Base-by-base conservation (phyloP, 2,888 invertebrate species). In the Dicroscelio sp. region DNA sequence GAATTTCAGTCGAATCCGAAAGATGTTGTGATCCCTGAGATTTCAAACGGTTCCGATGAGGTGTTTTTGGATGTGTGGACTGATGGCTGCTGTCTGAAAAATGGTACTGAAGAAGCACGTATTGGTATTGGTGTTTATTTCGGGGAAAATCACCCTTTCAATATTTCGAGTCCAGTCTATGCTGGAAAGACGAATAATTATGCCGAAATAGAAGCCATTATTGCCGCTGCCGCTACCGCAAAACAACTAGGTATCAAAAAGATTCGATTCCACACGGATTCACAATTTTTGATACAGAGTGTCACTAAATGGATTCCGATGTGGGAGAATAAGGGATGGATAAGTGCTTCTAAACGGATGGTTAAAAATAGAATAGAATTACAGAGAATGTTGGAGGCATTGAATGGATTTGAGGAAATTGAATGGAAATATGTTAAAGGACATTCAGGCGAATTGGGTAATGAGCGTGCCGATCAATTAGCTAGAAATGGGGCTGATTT, bases 351-450 rank as follows among this genome's bases (percentile, higher is more conserved):
- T 10, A 55, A 58, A 27, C 55, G 31, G 3, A 30, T 27, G 2
- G 20, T 82, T 3, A 82, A 82, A 30, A 82, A 82, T 58, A 17
- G 31, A 55, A 38, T 2, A 14, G 80, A 80, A 33, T 67, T 80
- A 8, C 27, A 80, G n/a, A 23, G 67, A 23, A 25, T 80, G 14
- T 35, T 82, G 38, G 30, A 23, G 30, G 20, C 12, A 17, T 14
- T 82, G 0, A 10, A 3, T 2, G 4, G 8, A 0, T 71, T 82
- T 71, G 58, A 52, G 23, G n/a, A 55, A 3, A 27, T 69, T 0
- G 23, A 58, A 17, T 82, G 58, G 69, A 30, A 12, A n/a, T 82
- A 71, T 48, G 76, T 78, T 1, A 78, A 63, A 43, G 76, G 76
- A 1, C 76, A 78, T 27, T 67, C 65, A 0, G 79, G 67, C 14